Evolutionary conservation across 2,888 invertebrate species (phyloP).

Genomic region (Chesias legatella): DNA sequence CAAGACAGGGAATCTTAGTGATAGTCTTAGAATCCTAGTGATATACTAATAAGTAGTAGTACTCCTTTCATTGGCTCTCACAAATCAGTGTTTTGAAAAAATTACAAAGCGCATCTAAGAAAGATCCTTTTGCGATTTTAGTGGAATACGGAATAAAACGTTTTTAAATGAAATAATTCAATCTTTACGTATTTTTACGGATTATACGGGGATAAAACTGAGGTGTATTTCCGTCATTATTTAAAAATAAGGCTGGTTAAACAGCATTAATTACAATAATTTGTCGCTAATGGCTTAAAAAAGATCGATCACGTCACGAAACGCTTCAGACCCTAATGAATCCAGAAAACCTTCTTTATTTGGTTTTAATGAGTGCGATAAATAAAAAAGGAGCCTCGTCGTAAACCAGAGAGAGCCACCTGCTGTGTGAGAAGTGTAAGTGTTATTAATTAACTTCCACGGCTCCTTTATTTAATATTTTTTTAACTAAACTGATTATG

Average conservation of each 20-base stretch:
- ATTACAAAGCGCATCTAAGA: too few relatives aligned
- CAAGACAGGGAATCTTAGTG: too few relatives aligned
- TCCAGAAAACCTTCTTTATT: constrained; percentile 11
- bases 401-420: constrained; percentile 28
- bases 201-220: too few relatives aligned
- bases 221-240: background rate
- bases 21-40: too few relatives aligned
- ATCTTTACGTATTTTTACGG: too few relatives aligned
- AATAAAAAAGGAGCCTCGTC: constrained; percentile 32
- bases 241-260: background rate
- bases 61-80: too few relatives aligned
- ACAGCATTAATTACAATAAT: constrained; percentile 1
- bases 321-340: background rate
- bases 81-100: too few relatives aligned
- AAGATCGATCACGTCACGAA: background rate
- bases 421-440: constrained; percentile 27
- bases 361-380: constrained; percentile 33
- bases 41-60: too few relatives aligned
- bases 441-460: constrained; percentile 24
- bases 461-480: constrained; percentile 13
- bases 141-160: too few relatives aligned
- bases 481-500: constrained; percentile 1
- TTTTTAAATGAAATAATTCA: too few relatives aligned
- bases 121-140: too few relatives aligned
- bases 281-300: too few relatives aligned